Conservation (phyloP, 2,113 vertebrate genomes). For the Phycodurus eques region DNA sequence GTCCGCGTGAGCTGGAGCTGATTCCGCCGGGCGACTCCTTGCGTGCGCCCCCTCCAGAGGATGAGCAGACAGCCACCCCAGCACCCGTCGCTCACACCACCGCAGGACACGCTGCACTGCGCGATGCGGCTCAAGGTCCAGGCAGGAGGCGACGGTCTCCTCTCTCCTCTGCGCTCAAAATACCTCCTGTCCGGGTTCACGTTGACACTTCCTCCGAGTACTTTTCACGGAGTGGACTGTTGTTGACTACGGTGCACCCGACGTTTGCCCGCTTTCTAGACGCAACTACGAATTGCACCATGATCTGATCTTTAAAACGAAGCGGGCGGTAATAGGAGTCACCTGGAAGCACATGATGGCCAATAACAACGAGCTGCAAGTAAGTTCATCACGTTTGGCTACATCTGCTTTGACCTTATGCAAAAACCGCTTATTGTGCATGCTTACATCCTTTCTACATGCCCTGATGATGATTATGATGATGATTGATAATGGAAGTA, state of each 20-base stretch:
- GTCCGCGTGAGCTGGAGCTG: not conserved
- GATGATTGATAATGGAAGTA: too few species aligned
- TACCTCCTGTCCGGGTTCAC: not conserved
- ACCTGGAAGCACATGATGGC: slow-evolving; percentile 53
- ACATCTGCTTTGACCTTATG: not conserved
- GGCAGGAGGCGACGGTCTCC: slow-evolving; percentile 43
- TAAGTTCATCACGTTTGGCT: slow-evolving; percentile 41
- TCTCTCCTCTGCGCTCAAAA: slow-evolving; percentile 22
- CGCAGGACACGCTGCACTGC: slow-evolving; percentile 31
- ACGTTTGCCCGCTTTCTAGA: not conserved
- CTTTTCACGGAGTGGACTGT: not conserved
- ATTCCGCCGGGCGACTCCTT: not conserved
- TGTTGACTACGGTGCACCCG: not conserved
- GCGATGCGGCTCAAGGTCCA: slow-evolving; percentile 45
- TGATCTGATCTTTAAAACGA: slow-evolving; percentile 35
- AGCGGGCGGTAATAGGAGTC: slow-evolving; percentile 18
- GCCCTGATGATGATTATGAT: not conserved
- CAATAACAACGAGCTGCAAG: slow-evolving; percentile 66
- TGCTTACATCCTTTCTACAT: not conserved
- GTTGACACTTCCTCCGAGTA: not conserved
- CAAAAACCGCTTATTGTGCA: not conserved
- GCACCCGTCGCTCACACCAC: slow-evolving; percentile 2
- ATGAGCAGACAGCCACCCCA: not conserved
- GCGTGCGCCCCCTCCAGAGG: not conserved
- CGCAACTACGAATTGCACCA: slow-evolving; percentile 4